Base-by-base conservation (phyloP, 2,888 invertebrate genomes). In the Xanthia togata region DNA sequence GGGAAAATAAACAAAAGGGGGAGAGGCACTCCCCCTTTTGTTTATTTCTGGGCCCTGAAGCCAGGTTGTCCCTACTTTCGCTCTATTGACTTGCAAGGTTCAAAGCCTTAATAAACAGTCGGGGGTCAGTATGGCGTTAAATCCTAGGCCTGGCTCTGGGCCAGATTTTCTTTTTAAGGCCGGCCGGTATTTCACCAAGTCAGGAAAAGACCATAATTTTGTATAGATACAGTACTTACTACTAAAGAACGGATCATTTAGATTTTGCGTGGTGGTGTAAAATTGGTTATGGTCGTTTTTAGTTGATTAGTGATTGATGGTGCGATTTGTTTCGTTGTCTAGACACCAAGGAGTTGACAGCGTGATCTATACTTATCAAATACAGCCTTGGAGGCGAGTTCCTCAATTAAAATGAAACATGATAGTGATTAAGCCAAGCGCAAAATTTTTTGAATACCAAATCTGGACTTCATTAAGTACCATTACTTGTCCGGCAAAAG, bases 401-500 rank as follows among this genome's bases (percentile, higher is more conserved):
- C 57, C 73, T 81, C 35, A 63, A 55, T 53, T 67, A n/a, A 70
- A 64, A 68, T 70, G n/a, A 82, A 67, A 53, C 17, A 76, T 55
- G 41, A 59, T 12, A 50, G 63, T 59, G 62, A 67, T 70, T 50
- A 73, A 64, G 26, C 9, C 65, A 79, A 26, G 79, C 70, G 68
- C 53, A 17, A 53, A 70, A 78, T 70, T 65, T 55, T 47, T 82
- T 55, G 20, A 82, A 63, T 64, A 70, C 55, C 26, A 74, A 55
- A 63, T 82, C 83, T 60, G 59, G 70, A 69, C 50, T 70, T 73
- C 57, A 73, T 57, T 70, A 73, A 82, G 78, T 75, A 65, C 41
- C 31, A 72, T 70, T 65, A 64, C 75, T 69, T 69, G 63, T 69
- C 55, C 9, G n/a, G 26, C 8, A 69, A 69, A 60, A 75, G n/a